Base-by-base conservation (phyloP, 2,113 vertebrate species). In the Melierax canorus region DNA sequence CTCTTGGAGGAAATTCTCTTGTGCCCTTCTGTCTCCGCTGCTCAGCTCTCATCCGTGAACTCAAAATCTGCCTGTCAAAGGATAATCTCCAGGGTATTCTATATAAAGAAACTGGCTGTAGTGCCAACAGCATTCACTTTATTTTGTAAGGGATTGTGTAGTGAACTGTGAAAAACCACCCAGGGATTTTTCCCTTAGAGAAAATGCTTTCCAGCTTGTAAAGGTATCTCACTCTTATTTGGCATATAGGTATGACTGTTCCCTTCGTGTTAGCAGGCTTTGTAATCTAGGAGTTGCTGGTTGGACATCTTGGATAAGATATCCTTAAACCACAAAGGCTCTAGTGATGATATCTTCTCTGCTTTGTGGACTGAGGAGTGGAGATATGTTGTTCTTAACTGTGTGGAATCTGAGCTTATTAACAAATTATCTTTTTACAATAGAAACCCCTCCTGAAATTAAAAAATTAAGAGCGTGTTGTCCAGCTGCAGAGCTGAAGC, bases 41-140 rank as follows among this genome's bases (percentile, higher is more conserved):
- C 91, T 84, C 53, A 4, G 43, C 55, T 81, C 39, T 91, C 53
- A 12, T 18, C 74, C 3, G 1, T 24, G 62, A 85, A 64, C 71
- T 38, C 0, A 1, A 41, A 72, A 76, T 55, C 95, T 95, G 86
- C 80, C 95, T 80, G 38, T 53, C 51, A 15, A 34, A 67, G 87
- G 93, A 94, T 97, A 95, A 97, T 95, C 96, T 79, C 58, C 36
- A 72, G 90, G 59, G 64, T 55, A 22, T 82, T 91, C 96, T 97
- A 92, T 90, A 94, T 94, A 92, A 71, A 58, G 96, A 80, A 90
- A 45, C 71, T 10, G 38, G 38, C 38, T 38, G 77, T 6, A 67
- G 32, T 55, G 81, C 72, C 55, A 36, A 3, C 60, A 60, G 76
- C 45, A 64, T 67, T 92, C n/a, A 17, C 59, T 88, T 83, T 11